These are phyloP conservation scores for Selene dorsalis DNA, from an alignment of 2,797 vertebrate species.

Conservation along the genomic window DNA sequence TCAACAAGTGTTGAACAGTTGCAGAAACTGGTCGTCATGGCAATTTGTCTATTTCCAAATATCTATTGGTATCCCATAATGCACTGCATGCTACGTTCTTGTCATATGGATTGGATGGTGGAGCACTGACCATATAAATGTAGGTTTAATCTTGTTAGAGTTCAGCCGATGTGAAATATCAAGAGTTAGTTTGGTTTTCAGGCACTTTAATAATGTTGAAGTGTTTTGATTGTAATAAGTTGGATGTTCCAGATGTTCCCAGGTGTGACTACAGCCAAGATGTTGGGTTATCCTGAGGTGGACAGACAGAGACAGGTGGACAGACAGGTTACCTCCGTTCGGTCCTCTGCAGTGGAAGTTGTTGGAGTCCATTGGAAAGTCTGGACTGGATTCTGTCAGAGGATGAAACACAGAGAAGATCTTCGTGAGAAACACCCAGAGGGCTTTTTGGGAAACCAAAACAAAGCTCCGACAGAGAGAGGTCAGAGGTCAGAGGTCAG, in stretches of 20 bases:
- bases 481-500: too few species aligned
- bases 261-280: not conserved
- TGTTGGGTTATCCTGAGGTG: not conserved
- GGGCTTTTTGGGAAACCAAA: too few species aligned
- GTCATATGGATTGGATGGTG: not conserved
- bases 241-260: not conserved
- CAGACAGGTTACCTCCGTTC: conserved; percentile 64
- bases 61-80: not conserved
- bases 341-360: conserved; percentile 90
- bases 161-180: not conserved
- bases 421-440: not conserved
- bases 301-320: conserved; percentile 9
- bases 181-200: not conserved
- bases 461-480: too few species aligned
- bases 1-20: too few species aligned
- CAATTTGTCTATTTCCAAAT: too few species aligned
- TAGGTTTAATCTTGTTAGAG: not conserved
- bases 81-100: not conserved
- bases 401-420: conserved; percentile 20
- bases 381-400: conserved; percentile 82
- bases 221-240: not conserved
- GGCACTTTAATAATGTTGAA: not conserved
- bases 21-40: too few species aligned
- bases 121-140: not conserved
- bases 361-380: conserved; percentile 93